Base-by-base conservation (phyloP, 2,888 invertebrate species). In the Microchrysa polita region DNA sequence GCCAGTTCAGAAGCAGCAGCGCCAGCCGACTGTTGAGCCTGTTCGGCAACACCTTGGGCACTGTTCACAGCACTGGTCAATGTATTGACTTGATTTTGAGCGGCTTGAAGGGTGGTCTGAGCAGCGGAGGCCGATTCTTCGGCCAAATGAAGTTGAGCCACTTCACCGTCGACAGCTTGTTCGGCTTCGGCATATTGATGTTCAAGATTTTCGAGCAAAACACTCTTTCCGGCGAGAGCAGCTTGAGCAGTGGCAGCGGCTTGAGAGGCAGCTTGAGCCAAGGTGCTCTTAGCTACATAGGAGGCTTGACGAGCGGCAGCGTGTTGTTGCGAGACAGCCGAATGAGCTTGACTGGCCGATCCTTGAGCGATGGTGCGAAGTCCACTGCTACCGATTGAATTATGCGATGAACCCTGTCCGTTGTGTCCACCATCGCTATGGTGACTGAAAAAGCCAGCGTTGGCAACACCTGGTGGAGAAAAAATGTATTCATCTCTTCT, bases 251-350 rank as follows among this genome's bases (percentile, higher is more conserved):
- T 84, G 10, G 89, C 89, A 0, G 90, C 88, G 0, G 92, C 89
- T 81, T 93, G 90, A 0, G 90, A 89, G 0, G 93, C 93, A 0
- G 92, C 89, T 81, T 93, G 93, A 0, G 93, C 93, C 57, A 93
- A 81, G 0, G 91, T 92, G 78, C 92, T 93, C 84, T 93, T 93
- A 0, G 93, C 93, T 7, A 92, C 81, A 79, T 91, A 93, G 0
- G 93, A 93, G 0, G 93, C 93, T 82, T 93, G 93, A 74, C 91
- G 90, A 0, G 91, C 93, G 0, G 93, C 93, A 0, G 91, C 90
- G 67, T 91, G 90, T 80, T 93, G 93, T 80, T 91, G 92, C 48
- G 87, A 86, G 7, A 90, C 87, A n/a, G 92, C 92, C 65, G 89
- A 91, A 78, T 91, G 90, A 0, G 93, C 93, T 81, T 92, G 91